These are phyloP conservation scores for Sycobia sp. DNA, from an alignment of 1,140 invertebrate genomes.

Conservation along the genomic window DNA sequence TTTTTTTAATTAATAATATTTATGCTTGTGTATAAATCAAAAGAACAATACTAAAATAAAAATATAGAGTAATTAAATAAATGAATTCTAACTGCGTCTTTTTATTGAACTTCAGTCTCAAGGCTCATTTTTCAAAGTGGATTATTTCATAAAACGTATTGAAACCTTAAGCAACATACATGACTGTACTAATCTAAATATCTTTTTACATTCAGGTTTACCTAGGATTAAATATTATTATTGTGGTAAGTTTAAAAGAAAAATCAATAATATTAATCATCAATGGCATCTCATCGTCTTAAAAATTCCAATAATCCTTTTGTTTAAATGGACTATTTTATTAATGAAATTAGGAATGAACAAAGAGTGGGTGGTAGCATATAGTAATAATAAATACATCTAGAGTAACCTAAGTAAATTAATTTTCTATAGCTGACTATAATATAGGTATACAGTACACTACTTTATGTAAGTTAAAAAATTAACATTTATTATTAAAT, in stretches of 20 bases:
- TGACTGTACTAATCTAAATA: constrained; percentile 27
- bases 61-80: constrained; percentile 3
- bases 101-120: constrained; percentile 13
- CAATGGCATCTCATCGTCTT: constrained; percentile 8
- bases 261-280: constrained; percentile 14
- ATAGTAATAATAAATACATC: too few relatives aligned
- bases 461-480: too few relatives aligned
- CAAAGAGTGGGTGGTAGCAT: too few relatives aligned
- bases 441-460: too few relatives aligned
- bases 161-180: neutral
- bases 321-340: too few relatives aligned
- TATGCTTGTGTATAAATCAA: constrained; percentile 16
- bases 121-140: neutral
- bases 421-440: too few relatives aligned
- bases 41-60: constrained; percentile 1
- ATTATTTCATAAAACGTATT: neutral
- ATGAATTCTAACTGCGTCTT: neutral
- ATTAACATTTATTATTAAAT: too few relatives aligned
- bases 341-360: too few relatives aligned
- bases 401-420: too few relatives aligned
- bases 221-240: constrained; percentile 73
- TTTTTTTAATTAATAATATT: constrained; percentile 12
- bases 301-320: neutral
- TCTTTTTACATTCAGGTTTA: constrained; percentile 62
- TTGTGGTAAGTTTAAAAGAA: constrained; percentile 64